These are phyloP conservation scores for Rhinoptilus africanus DNA, from an alignment of 2,113 vertebrate species.

Conservation along the genomic window DNA sequence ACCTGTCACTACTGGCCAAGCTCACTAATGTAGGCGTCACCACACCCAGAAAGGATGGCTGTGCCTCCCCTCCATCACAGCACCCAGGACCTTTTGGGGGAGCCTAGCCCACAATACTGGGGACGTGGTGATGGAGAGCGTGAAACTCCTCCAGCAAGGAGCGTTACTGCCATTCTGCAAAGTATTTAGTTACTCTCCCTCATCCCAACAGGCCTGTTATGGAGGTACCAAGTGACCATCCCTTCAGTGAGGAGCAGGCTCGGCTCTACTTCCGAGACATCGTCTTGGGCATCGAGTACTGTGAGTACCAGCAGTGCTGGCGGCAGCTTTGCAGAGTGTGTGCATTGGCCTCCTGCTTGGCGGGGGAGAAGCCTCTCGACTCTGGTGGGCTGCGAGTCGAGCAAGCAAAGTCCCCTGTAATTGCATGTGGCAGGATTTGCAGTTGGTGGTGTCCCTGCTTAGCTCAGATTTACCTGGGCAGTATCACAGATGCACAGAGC, in stretches of 20 bases:
- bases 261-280: constrained; percentile 91
- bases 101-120: background rate
- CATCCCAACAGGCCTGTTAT: constrained; percentile 84
- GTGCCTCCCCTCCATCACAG: fast-evolving
- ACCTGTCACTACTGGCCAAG: fast-evolving
- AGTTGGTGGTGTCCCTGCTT: background rate
- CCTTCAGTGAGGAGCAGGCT: constrained; percentile 89
- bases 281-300: constrained; percentile 94
- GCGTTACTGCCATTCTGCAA: fast-evolving
- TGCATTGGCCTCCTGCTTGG: background rate
- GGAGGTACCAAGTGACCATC: constrained; percentile 90
- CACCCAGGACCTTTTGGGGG: background rate
- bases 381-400: background rate
- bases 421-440: background rate
- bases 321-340: background rate
- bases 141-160: background rate
- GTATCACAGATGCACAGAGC: background rate
- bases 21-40: background rate
- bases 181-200: background rate
- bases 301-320: constrained; percentile 77
- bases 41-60: fast-evolving
- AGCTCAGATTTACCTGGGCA: background rate
- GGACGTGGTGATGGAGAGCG: fast-evolving
- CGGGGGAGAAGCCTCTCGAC: fast-evolving
- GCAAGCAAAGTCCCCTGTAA: fast-evolving